Base-by-base conservation (phyloP, 2,113 vertebrate genomes). In the Anguilla japonica region DNA sequence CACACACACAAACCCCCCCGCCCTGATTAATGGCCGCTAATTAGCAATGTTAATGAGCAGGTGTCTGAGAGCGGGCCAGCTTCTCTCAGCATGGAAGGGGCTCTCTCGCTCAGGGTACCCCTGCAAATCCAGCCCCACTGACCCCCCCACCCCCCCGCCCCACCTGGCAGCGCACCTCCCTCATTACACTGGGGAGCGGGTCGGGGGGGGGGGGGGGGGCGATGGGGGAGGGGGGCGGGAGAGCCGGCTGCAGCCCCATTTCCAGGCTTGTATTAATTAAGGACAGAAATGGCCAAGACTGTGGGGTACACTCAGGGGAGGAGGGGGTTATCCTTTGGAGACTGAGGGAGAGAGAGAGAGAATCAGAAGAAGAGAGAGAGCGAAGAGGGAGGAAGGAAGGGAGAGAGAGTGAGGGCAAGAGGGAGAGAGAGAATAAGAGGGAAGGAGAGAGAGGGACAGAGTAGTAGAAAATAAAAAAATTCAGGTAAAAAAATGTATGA, bases 21-120 rank as follows among this genome's bases (percentile, higher is more conserved):
- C 95, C 96, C 97, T 99, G 98, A 99, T 99, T 99, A 99, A 99
- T 99, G 97, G 97, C 93, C 93, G 94, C 97, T 99, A 99, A 99
- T 99, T 99, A 99, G 98, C 98, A 99, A 98, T 99, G 98, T 98
- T 99, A 99, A 99, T 99, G 98, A 99, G 97, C 98, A 99, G 98
- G 98, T 99, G 98, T 98, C 97, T 96, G 95, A 97, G 96, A 97
- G 96, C 95, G 93, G 96, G 97, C 97, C 97, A 97, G 96, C 95
- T 98, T 96, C 96, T 97, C 97, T 96, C 97, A 98, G 97, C 95
- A 95, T 95, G 96, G 95, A 96, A 8, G 96, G 96, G 95, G 95
- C 94, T 95, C 34, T 94, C 96, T 97, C 96, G 97, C 96, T 96
- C 94, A 96, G 95, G 96, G 96, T n/a, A 9, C 56, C 96, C 96